Evolutionary conservation across 2,797 vertebrate species (phyloP), one percentile per base, ranked within the genome.

Genomic region (Labroides dimidiatus): DNA sequence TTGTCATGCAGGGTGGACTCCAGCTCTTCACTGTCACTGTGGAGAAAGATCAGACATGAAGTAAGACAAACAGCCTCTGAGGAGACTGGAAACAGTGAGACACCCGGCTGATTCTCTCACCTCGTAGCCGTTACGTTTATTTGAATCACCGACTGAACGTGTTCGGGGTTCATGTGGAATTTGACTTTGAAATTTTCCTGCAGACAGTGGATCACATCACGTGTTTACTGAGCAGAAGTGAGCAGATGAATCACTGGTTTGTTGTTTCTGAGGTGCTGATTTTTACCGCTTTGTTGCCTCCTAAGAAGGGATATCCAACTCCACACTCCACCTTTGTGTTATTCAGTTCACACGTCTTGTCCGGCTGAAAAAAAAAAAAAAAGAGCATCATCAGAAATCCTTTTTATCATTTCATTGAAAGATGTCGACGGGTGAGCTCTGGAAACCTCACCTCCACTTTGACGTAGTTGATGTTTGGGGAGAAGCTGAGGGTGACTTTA

Each of bases 251-350:
- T 2, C 9, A 11, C 0, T 6, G 4, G 6, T 48, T 0, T 16
- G 16, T 39, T 14, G 9, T 13, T 6, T 2, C 3, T 39, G 37
- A 39, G 3, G 12, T 13, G 48, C 10, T 52, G 10, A 33, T 21
- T 84, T 66, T 17, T 4, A 99, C 97, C 95, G 86, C 86, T 36
- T 87, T 86, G 21, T 86, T 88, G 64, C 67, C 84, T 83, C 89
- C 95, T 68, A 99, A 89, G 88, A 99, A 99, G 4, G 98, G 98
- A 78, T 99, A 99, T 72, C 96, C 96, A 43, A 98, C 95, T 59
- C 94, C 96, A 77, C 96, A 98, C 33, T 95, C 94, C 83, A 96
- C 85, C 69, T 91, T 95, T 6, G 87, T 94, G 60, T 93, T 69
- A 55, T 95, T 94, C 17, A 93, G 90, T 70, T 94, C 92, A 90